Percentiles rank a stretch among this genome's conserved stretches.
Conservation (phyloP, 2,113 vertebrate genomes). For the Anthoscopus minutus region DNA sequence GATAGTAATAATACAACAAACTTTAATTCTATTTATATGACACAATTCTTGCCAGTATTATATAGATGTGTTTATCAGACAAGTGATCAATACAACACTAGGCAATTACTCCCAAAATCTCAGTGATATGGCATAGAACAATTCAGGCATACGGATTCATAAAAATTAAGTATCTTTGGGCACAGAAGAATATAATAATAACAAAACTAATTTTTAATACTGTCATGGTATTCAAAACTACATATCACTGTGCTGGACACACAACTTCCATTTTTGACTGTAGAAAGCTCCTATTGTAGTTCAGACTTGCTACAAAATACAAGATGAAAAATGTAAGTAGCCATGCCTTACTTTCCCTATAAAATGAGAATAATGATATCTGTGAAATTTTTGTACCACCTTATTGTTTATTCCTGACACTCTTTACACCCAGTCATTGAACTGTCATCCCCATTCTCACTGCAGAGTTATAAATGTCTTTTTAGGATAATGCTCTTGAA, state of each 20-base stretch:
- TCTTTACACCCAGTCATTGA: not conserved
- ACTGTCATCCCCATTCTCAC: not conserved
- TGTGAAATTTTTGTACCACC: not conserved
- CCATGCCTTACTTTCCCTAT: not conserved
- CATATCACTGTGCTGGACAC: not conserved
- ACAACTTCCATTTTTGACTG: fast-evolving
- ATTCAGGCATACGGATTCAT: not conserved
- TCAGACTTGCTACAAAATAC: not conserved
- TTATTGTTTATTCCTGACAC: not conserved
- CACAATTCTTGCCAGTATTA: not conserved
- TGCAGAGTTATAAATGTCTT: not conserved
- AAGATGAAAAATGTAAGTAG: not conserved
- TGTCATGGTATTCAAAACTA: not conserved
- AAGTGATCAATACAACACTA: not conserved
- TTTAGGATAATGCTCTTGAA: not conserved
- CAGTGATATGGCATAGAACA: not conserved
- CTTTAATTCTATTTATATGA: not conserved
- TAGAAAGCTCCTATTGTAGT: not conserved
- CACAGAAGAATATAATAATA: not conserved
- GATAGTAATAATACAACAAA: not conserved
- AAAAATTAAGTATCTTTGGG: not conserved
- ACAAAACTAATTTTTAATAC: not conserved
- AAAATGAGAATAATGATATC: not conserved
- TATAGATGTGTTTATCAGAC: not conserved
- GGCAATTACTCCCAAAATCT: not conserved